Evolutionary conservation across 2,888 invertebrate species (phyloP), one percentile per base, ranked within the genome.

Genomic region (Microdon myrmicae): DNA sequence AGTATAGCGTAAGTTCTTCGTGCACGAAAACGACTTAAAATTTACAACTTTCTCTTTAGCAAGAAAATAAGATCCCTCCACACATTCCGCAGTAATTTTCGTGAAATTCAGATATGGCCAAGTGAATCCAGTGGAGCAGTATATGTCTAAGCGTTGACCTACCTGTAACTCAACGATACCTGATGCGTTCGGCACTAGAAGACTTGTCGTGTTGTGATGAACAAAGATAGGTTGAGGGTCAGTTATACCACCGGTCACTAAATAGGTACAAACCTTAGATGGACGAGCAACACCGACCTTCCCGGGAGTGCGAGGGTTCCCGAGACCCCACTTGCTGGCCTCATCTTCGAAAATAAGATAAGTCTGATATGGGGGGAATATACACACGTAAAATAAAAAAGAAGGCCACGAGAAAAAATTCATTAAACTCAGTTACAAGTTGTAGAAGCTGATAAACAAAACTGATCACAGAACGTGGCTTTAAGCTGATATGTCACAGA

Each of bases 211-310:
- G 1, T 80, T 79, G 2, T 78, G 73, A 25, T 75, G 77, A 0
- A 87, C 73, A 58, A 85, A 81, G 9, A 87, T 76, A 0, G 87
- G 86, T 68, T 86, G 85, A 0, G 86, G 86, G 66, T 85, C 71
- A 2, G 45, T 74, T 0, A 76, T 55, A 38, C 71, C 74, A 0
- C 71, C 72, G 49, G 69, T 71, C 2, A 72, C 60, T 3, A 43
- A 67, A 19, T 73, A 77, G 9, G 68, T 61, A 17, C 76, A 76
- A n/a, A n/a, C n/a, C n/a, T n/a, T n/a, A n/a, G n/a, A n/a, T n/a
- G n/a, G n/a, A n/a, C n/a, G n/a, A n/a, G n/a, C n/a, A n/a, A n/a
- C n/a, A n/a, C n/a, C n/a, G n/a, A n/a, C n/a, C n/a, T n/a, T n/a
- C n/a, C n/a, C n/a, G n/a, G n/a, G n/a, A n/a, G n/a, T n/a, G n/a